Base-by-base conservation (phyloP, 2,797 vertebrate genomes). In the Amazona ochrocephala region DNA sequence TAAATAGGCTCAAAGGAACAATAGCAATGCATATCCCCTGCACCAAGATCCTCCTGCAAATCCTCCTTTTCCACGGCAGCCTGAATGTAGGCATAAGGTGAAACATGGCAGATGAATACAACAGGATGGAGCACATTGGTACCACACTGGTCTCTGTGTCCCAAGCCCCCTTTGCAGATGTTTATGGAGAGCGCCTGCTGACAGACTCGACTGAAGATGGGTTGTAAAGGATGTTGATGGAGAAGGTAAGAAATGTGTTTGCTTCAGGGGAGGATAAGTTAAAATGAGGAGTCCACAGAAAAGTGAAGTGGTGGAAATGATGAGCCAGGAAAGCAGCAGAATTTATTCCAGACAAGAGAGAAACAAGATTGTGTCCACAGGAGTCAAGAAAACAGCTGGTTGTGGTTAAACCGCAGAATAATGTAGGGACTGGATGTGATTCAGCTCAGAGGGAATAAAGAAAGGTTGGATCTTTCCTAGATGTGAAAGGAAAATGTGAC, bases 1-100 rank as follows among this genome's bases (percentile, higher is more conserved):
- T 94, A 96, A 84, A 89, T 80, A 72, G 13, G 88, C 96, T 93
- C 93, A 95, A 87, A 93, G 80, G 78, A 89, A 77, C 64, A 81
- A 60, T 37, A 53, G 67, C 80, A 67, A 20, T 51, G 17, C 71
- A 26, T 18, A 64, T 92, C 19, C 29, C 56, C 80, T 50, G 71
- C 41, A 29, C 71, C 2, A 22, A 82, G 85, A 82, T 71, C 50
- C 61, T 78, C 24, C 74, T 56, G 72, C 77, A 79, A 78, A 85
- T 54, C 11, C 53, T n/a, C 62, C n/a, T 80, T 89, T 53, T 34
- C 30, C 29, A 21, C 32, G 32, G 73, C n/a, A 80, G 11, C 29
- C 37, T 39, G 66, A 42, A 64, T 53, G 67, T 30, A n/a, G 88
- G 8, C 11, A 13, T 22, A 58, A 48, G 27, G 30, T 47, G 54